Evolutionary conservation across 2,113 vertebrate genomes (phyloP), one percentile per base, ranked within the genome.

Genomic region (Cichladusa arquata): DNA sequence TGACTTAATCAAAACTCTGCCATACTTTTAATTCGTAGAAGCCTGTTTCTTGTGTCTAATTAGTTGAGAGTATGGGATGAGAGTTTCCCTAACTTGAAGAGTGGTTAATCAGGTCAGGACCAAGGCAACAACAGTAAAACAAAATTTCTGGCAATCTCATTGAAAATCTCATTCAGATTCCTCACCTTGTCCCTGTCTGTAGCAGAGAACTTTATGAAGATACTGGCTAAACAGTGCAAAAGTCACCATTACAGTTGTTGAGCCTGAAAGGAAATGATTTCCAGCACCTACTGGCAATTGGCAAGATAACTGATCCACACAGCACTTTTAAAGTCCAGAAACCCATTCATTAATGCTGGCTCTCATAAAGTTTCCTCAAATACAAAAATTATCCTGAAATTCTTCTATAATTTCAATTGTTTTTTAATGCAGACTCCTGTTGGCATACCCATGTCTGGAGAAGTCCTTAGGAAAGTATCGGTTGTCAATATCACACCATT

Each of bases 1-100:
- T 96, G 61, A 73, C 61, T 97, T 95, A 82, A 80, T 83, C 70
- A 94, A 95, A 95, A 76, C 51, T 54, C 57, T 88, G 29, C 9
- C 81, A 73, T 19, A 26, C 16, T 89, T 97, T 26, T 50, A 60
- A 67, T 80, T 70, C 31, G 50, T 80, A 82, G 36, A 90, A 93
- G 71, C 19, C 50, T 61, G 6, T 23, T 91, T 47, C 50, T 85
- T 96, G 29, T 65, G 80, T 81, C 54, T 36, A 60, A 58, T 11
- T 23, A 83, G 33, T 44, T 71, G 4, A 83, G 76, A 95, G 66
- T 45, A 69, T 14, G 45, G 33, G n/a, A 84, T 60, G 48, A 91
- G 33, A 34, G 11, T 62, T 70, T 40, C n/a, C 40, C 6, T 36
- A 15, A 50, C n/a, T 74, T 62, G 57, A 86, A 93, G 86, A 45